Evolutionary conservation across 92 coral and sea anemone genomes (phyloP), one percentile per base, ranked within the genome.

Genomic region (Epizoanthus fatuus): DNA sequence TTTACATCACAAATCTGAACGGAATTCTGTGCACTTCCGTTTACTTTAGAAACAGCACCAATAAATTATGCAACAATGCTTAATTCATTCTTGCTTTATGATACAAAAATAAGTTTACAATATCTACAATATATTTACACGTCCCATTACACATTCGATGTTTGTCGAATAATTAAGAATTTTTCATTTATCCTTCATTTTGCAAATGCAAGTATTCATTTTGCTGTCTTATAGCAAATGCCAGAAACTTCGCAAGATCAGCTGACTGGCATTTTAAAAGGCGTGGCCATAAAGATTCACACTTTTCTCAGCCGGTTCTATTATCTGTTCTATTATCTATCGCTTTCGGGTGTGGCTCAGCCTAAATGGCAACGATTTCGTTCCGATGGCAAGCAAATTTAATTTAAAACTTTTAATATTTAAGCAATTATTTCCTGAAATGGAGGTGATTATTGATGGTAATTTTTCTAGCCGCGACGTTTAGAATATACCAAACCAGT

Each of bases 21-120:
- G 14, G 16, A 5, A n/a, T 37, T 35, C 35, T 65, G 22, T 64
- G 38, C 42, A 29, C 16, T 9, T 65, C 52, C 11, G 9, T 13
- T 37, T 65, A 35, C 71, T 10, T 35, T 65, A 65, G 39, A 65
- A 63, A 6, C 16, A 14, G 71, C 69, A 9, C 42, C 32, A 44
- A 69, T 45, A 17, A 69, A 69, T 69, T 42, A 17, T 17, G 14
- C n/a, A 71, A 7, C 56, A 17, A 19, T 71, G 0, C 22, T 71
- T 47, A 47, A 42, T 69, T 39, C 39, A 17, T 47, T 12, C 39
- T 0, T 17, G 39, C 20, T 44, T 47, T 71, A 71, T 45, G 37
- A 71, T 71, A 71, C 76, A 71, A 71, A 71, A 71, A 71, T 71
- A 71, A 10, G 56, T 19, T 42, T 19, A 19, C 47, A 47, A 47